Conservation (phyloP, 2,888 invertebrate genomes). For the Ganaspis brasiliensis region DNA sequence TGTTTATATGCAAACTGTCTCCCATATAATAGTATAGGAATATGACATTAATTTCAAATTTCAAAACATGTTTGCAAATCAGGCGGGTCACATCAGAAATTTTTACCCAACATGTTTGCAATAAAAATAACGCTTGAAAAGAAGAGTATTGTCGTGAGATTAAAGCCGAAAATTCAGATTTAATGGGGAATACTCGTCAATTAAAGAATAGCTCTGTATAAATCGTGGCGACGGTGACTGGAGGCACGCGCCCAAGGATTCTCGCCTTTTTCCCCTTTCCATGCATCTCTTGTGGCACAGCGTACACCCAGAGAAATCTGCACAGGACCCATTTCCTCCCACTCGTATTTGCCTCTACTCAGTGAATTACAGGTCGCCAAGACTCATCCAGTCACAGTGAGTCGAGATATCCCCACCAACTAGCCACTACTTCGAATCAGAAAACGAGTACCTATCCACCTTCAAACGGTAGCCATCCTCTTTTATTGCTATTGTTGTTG, state of each 20-base stretch:
- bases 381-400: conserved; percentile 54
- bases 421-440: background rate
- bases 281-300: conserved; percentile 34
- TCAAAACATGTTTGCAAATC: too few relatives aligned
- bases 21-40: too few relatives aligned
- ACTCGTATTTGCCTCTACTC: conserved; percentile 41
- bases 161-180: background rate
- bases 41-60: too few relatives aligned
- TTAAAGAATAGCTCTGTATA: conserved; percentile 58
- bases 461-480: conserved; percentile 8
- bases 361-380: conserved; percentile 43
- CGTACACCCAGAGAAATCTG: conserved; percentile 38
- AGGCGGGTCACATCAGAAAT: too few relatives aligned
- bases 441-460: conserved; percentile 25
- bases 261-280: conserved; percentile 63
- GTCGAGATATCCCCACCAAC: conserved; percentile 50
- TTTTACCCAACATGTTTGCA: too few relatives aligned
- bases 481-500: conserved; percentile 6
- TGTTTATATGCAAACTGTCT: too few relatives aligned
- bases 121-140: too few relatives aligned
- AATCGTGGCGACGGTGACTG: conserved; percentile 71
- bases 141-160: too few relatives aligned
- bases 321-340: conserved; percentile 50
- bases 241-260: conserved; percentile 76
- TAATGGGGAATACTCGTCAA: background rate